Percentiles rank a stretch among this genome's conserved stretches.
Conservation (phyloP, 2,888 invertebrate species). For the Conomelus anceps region DNA sequence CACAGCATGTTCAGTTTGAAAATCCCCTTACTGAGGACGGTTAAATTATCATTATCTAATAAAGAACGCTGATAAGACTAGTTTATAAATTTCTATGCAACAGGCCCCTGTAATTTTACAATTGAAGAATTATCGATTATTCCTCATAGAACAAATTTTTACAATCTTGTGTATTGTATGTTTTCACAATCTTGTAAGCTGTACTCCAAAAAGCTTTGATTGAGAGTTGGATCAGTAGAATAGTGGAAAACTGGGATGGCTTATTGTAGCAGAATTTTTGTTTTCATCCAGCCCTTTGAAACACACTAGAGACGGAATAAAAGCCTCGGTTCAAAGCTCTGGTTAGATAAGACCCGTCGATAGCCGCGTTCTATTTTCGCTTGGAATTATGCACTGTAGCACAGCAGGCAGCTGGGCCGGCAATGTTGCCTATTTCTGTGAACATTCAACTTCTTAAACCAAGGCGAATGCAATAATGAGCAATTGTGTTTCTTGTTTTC, state of each 20-base stretch:
- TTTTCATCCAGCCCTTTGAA: background rate
- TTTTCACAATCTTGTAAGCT: no score
- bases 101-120: no score
- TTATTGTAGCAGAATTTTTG: background rate
- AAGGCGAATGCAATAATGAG: background rate
- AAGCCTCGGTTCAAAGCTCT: background rate
- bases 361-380: background rate
- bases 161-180: no score
- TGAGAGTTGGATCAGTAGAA: background rate
- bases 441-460: background rate
- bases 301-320: background rate
- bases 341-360: background rate
- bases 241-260: background rate
- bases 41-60: no score
- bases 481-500: background rate
- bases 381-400: background rate
- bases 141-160: no score
- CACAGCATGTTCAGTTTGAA: no score
- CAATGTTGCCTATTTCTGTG: background rate
- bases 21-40: no score
- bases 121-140: no score
- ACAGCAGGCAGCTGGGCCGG: background rate
- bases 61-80: no score
- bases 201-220: no score
- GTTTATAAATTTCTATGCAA: no score